Evolutionary conservation across 2,888 invertebrate species (phyloP).

Genomic region (Slavum lentiscoides): DNA sequence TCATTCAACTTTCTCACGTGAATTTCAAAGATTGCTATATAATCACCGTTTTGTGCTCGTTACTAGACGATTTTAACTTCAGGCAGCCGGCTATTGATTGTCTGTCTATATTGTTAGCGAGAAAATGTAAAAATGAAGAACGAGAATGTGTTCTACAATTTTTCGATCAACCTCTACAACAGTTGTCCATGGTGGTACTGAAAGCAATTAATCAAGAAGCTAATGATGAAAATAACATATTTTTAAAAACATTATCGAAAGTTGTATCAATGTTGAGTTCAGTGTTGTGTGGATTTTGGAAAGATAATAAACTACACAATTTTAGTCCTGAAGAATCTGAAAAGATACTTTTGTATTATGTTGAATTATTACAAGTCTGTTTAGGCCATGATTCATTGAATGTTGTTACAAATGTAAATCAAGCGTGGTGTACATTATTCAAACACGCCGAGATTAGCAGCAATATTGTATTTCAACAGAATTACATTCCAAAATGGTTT

Average conservation of each 20-base stretch:
- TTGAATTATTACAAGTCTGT: slow-evolving; percentile 41
- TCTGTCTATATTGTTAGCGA: slow-evolving; percentile 25
- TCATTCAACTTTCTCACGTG: slow-evolving; percentile 44
- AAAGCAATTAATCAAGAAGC: slow-evolving; percentile 43
- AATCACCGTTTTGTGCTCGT: slow-evolving; percentile 39
- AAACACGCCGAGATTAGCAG: slow-evolving; percentile 40
- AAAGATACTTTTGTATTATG: slow-evolving; percentile 40
- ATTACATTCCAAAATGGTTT: slow-evolving; percentile 51
- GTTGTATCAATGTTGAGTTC: slow-evolving; percentile 45
- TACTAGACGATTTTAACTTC: slow-evolving; percentile 47
- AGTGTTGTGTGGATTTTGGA: slow-evolving; percentile 46
- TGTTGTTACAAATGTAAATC: slow-evolving; percentile 46
- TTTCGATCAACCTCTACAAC: slow-evolving; percentile 46
- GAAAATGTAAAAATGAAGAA: slow-evolving; percentile 50
- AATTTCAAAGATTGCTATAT: slow-evolving; percentile 49
- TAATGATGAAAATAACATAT: slow-evolving; percentile 47
- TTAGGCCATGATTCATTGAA: slow-evolving; percentile 31
- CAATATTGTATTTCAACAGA: slow-evolving; percentile 33
- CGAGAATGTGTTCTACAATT: slow-evolving; percentile 41
- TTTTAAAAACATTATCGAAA: slow-evolving; percentile 50
- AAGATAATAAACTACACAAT: slow-evolving; percentile 40
- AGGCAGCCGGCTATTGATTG: slow-evolving; percentile 43
- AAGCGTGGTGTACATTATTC: slow-evolving; percentile 45
- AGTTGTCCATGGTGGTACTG: slow-evolving; percentile 29
- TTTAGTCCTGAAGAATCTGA: slow-evolving; percentile 42